phyloP scores from a whole-genome alignment of 92 coral and sea anemone species.

The Epizoanthus stellaris region DNA sequence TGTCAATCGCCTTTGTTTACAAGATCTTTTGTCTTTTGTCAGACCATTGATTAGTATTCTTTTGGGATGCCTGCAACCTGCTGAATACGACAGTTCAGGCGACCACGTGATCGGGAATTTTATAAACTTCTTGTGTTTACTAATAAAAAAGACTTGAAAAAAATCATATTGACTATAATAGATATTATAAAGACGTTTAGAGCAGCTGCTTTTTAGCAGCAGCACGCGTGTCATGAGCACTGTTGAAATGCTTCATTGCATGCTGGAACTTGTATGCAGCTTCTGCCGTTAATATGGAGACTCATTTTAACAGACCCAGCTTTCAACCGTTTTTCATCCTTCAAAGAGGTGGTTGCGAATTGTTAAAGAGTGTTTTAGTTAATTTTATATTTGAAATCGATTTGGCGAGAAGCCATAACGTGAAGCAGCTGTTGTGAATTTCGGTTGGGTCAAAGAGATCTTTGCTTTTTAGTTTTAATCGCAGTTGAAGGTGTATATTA shows the following conservation, averaged over 20 bases:
- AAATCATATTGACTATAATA: not conserved
- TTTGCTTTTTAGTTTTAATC: no score
- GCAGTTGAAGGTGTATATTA: no score
- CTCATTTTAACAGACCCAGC: not conserved
- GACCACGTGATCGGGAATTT: constrained; percentile 18
- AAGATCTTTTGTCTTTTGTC: constrained; percentile 29
- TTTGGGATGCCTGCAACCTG: constrained; percentile 22
- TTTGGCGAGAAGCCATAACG: not conserved
- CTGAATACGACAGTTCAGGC: not conserved
- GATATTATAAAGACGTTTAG: not conserved
- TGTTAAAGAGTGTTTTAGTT: not conserved
- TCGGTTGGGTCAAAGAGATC: no score
- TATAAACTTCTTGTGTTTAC: constrained; percentile 9
- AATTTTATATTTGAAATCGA: not conserved
- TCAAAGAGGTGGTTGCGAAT: not conserved
- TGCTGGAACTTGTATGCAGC: not conserved
- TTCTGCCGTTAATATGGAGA: not conserved
- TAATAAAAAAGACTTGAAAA: not conserved
- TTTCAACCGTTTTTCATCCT: not conserved
- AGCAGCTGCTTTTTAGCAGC: not conserved
- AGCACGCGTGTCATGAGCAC: not conserved
- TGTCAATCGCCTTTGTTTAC: constrained; percentile 9
- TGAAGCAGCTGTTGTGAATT: not conserved
- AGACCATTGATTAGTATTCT: not conserved
- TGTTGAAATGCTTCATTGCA: not conserved